Evolutionary conservation across 2,113 vertebrate species (phyloP).

Genomic region (Cebidichthys violaceus): DNA sequence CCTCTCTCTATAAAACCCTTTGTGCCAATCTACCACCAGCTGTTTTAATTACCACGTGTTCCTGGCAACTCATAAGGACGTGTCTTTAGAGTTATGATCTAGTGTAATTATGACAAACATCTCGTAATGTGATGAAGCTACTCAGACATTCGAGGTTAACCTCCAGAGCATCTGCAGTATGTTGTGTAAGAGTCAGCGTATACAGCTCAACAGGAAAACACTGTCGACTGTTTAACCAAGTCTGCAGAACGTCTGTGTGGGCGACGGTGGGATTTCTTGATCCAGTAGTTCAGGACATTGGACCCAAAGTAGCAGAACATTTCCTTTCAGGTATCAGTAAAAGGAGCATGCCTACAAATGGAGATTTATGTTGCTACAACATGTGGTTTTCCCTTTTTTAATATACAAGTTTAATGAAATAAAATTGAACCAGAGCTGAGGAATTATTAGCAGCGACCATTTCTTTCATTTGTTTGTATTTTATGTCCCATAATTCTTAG

Average conservation of each 20-base stretch:
- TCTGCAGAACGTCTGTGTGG: neutral
- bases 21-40: neutral
- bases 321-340: neutral
- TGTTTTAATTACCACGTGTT: slow-evolving; percentile 15
- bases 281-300: neutral
- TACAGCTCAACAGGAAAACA: slow-evolving; percentile 1
- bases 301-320: neutral
- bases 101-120: slow-evolving; percentile 17
- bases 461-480: neutral
- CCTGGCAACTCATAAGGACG: neutral
- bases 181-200: neutral
- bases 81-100: slow-evolving; percentile 8
- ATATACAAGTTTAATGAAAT: neutral
- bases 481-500: neutral
- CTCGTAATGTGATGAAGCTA: neutral
- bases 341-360: neutral
- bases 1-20: neutral
- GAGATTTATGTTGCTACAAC: neutral
- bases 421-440: no score
- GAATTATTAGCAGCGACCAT: neutral
- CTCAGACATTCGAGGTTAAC: slow-evolving; percentile 41
- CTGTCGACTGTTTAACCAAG: neutral
- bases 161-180: slow-evolving; percentile 1
- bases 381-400: neutral
- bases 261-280: neutral